phyloP scores from a whole-genome alignment of 2,797 vertebrate species.

The Pipistrellus pygmaeus region DNA sequence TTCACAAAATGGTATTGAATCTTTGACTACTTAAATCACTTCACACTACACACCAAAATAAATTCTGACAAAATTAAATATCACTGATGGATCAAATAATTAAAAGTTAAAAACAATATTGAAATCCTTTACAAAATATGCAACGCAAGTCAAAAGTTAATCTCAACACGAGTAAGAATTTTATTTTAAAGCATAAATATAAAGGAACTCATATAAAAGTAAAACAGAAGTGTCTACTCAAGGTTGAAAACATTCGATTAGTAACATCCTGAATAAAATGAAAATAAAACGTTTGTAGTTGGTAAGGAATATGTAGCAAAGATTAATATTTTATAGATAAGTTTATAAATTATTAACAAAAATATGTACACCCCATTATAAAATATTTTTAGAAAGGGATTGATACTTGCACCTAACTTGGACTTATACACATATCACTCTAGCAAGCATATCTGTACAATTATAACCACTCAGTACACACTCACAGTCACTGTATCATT shows the following conservation, averaged over 20 bases:
- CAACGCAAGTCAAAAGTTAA: no score
- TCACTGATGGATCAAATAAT: neutral
- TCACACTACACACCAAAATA: neutral
- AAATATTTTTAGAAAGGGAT: neutral
- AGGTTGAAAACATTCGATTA: no score
- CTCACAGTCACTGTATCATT: neutral
- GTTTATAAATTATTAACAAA: neutral
- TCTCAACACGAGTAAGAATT: no score
- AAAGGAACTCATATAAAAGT: no score
- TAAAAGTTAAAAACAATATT: neutral
- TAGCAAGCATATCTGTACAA: no score
- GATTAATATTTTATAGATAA: slow-evolving; percentile 27
- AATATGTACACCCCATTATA: neutral
- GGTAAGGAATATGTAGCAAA: neutral
- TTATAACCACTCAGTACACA: no score
- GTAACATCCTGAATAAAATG: no score
- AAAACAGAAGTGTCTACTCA: no score
- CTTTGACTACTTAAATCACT: neutral
- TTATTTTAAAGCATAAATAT: no score
- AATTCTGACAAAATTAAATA: slow-evolving; percentile 23
- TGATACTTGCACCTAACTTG: no score
- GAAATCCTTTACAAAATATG: neutral
- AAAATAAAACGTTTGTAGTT: no score
- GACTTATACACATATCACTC: no score
- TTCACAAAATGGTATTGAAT: neutral